Conservation (phyloP, 2,888 invertebrate genomes). For the Apamea sordens region DNA sequence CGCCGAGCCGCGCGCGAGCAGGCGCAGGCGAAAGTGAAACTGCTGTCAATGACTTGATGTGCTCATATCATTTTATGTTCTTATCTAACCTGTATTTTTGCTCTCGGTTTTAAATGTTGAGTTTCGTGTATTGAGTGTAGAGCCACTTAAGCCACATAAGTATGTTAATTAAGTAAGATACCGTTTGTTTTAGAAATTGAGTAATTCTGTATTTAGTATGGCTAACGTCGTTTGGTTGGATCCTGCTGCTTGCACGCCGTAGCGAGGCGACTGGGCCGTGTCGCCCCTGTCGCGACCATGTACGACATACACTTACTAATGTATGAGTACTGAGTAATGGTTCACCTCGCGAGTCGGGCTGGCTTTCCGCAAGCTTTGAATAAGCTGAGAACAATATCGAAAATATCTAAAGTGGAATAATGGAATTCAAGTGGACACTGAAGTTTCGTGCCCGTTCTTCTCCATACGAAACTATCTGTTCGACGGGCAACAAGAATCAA, state of each 20-base stretch:
- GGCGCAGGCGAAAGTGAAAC: slow-evolving; percentile 46
- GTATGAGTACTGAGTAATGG: too few relatives aligned
- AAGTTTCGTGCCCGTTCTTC: neutral
- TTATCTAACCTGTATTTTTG: slow-evolving; percentile 37
- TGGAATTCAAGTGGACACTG: neutral
- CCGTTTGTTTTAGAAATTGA: slow-evolving; percentile 47
- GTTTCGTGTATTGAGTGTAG: slow-evolving; percentile 10
- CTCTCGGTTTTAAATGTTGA: slow-evolving; percentile 24
- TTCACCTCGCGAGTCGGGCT: too few relatives aligned
- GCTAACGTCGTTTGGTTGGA: slow-evolving; percentile 2
- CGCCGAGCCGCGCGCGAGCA: neutral
- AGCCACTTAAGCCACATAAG: slow-evolving; percentile 14
- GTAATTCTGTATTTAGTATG: slow-evolving; percentile 9
- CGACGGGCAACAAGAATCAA: neutral
- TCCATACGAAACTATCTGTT: neutral
- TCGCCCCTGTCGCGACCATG: neutral
- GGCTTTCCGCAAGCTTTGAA: too few relatives aligned
- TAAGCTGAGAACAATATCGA: neutral
- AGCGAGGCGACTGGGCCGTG: neutral
- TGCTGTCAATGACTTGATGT: slow-evolving; percentile 22
- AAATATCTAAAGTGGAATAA: neutral
- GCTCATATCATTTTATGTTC: slow-evolving; percentile 16
- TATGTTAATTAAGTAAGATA: slow-evolving; percentile 48
- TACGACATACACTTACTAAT: neutral
- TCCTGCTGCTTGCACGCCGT: neutral